Evolutionary conservation across 1,140 invertebrate species (phyloP).

Genomic region (Lineus longissimus): DNA sequence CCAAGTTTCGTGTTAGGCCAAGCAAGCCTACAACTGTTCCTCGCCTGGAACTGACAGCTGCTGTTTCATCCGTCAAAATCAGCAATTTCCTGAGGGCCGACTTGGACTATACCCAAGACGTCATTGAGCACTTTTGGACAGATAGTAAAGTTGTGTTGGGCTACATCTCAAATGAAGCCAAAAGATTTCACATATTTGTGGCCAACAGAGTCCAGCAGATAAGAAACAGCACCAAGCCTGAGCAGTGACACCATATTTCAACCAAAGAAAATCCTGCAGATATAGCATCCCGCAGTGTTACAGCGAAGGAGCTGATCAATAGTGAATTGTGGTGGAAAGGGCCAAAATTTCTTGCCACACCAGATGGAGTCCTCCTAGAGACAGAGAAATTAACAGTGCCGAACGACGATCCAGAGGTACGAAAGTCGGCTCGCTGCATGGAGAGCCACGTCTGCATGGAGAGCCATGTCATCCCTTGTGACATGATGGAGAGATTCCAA

Average conservation of each 20-base stretch:
- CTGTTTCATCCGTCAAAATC: constrained; percentile 36
- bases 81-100: neutral
- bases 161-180: neutral
- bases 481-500: neutral
- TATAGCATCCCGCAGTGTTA: neutral
- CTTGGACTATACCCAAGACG: neutral
- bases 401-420: neutral
- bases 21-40: constrained; percentile 43
- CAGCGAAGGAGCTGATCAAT: too few species aligned
- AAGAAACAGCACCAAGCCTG: neutral
- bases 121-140: neutral
- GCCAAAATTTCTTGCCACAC: neutral
- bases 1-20: constrained; percentile 16
- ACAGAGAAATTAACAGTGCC: neutral
- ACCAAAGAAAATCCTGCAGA: constrained; percentile 1
- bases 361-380: neutral
- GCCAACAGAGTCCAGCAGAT: constrained; percentile 1
- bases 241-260: neutral
- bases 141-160: neutral
- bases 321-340: neutral
- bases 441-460: too few species aligned
- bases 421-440: too few species aligned
- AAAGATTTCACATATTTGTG: neutral
- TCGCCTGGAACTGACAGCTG: constrained; percentile 53
- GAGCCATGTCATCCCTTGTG: too few species aligned